Percentiles rank a stretch among this genome's conserved stretches.
Evolutionary conservation across 2,888 invertebrate species (phyloP).

Genomic region (Heliconius hortense): DNA sequence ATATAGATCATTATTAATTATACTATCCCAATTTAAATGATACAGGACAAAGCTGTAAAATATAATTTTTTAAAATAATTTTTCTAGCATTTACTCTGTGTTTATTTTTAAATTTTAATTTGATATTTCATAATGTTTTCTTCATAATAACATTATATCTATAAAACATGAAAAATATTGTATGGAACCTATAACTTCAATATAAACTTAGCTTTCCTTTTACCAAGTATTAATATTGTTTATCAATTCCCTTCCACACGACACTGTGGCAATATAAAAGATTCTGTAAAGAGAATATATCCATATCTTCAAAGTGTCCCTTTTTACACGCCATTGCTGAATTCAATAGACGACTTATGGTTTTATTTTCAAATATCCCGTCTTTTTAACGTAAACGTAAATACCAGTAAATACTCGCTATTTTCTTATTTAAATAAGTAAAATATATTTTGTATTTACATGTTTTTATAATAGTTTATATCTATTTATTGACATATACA

Average conservation of each 20-base stretch:
- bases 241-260: constrained; percentile 42
- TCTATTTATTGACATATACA: background rate
- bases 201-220: constrained; percentile 36
- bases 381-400: background rate
- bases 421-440: background rate
- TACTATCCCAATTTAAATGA: too few relatives aligned
- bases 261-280: constrained; percentile 39
- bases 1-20: too few relatives aligned
- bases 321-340: constrained; percentile 44
- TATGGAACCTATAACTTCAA: constrained; percentile 5
- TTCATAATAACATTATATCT: background rate
- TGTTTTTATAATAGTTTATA: background rate
- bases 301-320: constrained; percentile 42
- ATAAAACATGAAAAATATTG: background rate
- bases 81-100: too few relatives aligned
- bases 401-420: background rate
- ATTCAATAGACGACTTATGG: constrained; percentile 41
- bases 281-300: constrained; percentile 33
- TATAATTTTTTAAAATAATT: too few relatives aligned
- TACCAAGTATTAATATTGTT: constrained; percentile 52
- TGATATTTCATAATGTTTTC: too few relatives aligned
- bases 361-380: constrained; percentile 30
- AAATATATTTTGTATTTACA: background rate
- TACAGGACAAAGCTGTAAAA: too few relatives aligned
- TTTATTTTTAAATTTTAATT: too few relatives aligned